Conservation (phyloP, 2,113 vertebrate genomes). For the Suricata suricatta region DNA sequence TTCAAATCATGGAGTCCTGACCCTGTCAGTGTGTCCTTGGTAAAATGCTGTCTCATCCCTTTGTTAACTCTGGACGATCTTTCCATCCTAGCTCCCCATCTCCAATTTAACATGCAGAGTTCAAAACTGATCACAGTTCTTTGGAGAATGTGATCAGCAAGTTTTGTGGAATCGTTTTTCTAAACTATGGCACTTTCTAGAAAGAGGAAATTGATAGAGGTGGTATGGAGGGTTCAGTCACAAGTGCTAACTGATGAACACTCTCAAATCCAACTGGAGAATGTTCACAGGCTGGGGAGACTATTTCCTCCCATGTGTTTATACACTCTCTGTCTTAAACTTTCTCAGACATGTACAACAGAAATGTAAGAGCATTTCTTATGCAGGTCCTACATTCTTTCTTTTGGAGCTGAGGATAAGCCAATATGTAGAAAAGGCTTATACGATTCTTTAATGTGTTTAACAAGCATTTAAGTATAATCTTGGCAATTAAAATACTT, state of each 20-base stretch:
- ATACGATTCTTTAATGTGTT: conserved; percentile 4
- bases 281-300: not conserved
- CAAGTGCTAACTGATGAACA: not conserved
- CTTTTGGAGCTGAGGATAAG: not conserved
- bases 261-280: not conserved
- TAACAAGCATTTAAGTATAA: not conserved
- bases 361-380: not conserved
- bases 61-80: not conserved
- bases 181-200: not conserved
- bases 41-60: not conserved
- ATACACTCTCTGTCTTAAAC: not conserved
- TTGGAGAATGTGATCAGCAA: not conserved
- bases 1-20: not conserved
- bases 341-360: not conserved
- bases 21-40: not conserved
- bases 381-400: not conserved
- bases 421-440: conserved; percentile 27
- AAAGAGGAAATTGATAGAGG: not conserved
- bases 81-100: not conserved
- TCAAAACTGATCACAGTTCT: not conserved
- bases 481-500: conserved; percentile 30
- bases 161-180: not conserved
- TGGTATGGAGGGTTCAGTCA: not conserved
- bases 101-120: not conserved
- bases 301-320: not conserved